phyloP scores from a whole-genome alignment of 2,888 invertebrate genomes.

The Eulithis testata region DNA sequence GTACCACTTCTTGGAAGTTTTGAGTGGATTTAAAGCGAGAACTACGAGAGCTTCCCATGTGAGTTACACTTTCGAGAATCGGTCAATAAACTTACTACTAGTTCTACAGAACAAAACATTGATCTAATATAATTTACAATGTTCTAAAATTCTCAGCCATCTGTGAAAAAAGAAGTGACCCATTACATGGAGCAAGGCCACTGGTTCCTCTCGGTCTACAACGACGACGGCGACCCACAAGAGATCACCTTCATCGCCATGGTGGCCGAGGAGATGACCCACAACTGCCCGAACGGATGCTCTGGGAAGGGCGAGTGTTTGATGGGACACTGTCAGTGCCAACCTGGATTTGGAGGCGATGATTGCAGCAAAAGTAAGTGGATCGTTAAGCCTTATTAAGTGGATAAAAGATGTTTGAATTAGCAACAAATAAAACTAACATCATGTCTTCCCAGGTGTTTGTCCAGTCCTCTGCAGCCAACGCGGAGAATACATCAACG shows the following conservation, averaged over 20 bases:
- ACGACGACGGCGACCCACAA: constrained; percentile 96
- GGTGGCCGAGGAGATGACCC: constrained; percentile 96
- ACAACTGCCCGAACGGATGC: constrained; percentile 98
- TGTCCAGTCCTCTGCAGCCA: constrained; percentile 99
- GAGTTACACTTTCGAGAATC: constrained; percentile 72
- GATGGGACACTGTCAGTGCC: constrained; percentile 97
- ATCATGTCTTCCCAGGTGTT: constrained; percentile 86
- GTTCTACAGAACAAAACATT: too few species aligned
- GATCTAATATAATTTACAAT: neutral
- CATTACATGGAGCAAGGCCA: constrained; percentile 98
- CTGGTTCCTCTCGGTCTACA: constrained; percentile 98
- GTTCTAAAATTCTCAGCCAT: constrained; percentile 82
- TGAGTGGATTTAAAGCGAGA: constrained; percentile 95
- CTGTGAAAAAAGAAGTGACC: constrained; percentile 95
- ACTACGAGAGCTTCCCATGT: constrained; percentile 94
- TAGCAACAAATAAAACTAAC: neutral
- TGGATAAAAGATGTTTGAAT: neutral
- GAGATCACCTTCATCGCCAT: constrained; percentile 93
- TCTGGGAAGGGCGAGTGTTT: constrained; percentile 98
- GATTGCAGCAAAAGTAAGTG: constrained; percentile 97
- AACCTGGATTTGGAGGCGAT: constrained; percentile 97
- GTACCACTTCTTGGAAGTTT: constrained; percentile 97
- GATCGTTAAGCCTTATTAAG: neutral
- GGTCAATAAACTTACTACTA: neutral
- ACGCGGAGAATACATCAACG: constrained; percentile 97